phyloP scores from a whole-genome alignment of 2,113 vertebrate genomes.

The Notechis scutatus region DNA sequence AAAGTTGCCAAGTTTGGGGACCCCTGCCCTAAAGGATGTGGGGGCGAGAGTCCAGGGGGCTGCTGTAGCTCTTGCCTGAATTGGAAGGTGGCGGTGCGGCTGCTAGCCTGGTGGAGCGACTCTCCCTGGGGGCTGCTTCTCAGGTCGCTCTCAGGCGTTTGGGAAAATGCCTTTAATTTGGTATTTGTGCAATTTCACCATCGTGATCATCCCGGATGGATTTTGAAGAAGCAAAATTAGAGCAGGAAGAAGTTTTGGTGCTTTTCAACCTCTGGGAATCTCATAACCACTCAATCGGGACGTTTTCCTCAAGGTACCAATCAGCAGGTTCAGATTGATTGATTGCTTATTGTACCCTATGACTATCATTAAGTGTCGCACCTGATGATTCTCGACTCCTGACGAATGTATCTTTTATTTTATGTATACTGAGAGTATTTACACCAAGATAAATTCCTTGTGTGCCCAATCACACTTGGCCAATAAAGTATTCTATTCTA shows the following conservation, averaged over 20 bases:
- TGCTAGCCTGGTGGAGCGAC: no score
- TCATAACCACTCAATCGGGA: not conserved
- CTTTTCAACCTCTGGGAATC: not conserved
- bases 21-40: not conserved
- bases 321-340: not conserved
- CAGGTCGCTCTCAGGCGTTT: not conserved
- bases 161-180: not conserved
- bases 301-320: not conserved
- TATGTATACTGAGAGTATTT: no score
- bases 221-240: not conserved
- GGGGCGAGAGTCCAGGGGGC: not conserved
- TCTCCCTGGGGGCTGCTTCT: not conserved
- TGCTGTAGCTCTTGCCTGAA: no score
- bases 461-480: no score
- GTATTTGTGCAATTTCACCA: not conserved
- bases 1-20: no score
- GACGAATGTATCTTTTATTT: no score
- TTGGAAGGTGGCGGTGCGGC: no score
- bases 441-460: no score
- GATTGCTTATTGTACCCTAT: no score
- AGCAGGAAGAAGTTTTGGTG: rapidly evolving
- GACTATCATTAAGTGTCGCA: no score
- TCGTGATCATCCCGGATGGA: not conserved
- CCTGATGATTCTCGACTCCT: no score
- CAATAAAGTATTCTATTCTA: no score